Conservation (phyloP, 2,888 invertebrate species). For the Diabrotica balteata region DNA sequence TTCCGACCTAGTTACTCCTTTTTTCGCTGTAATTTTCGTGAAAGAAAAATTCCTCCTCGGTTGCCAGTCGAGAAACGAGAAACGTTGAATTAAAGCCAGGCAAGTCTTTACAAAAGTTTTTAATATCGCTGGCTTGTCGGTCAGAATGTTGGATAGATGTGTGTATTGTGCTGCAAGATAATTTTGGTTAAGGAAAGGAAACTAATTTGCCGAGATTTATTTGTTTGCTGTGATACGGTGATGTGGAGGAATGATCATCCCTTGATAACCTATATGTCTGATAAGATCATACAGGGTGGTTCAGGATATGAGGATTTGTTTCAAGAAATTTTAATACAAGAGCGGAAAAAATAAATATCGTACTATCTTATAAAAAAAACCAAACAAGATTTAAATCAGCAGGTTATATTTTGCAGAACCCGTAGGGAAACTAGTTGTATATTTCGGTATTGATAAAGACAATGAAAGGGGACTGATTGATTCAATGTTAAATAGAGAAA, state of each 20-base stretch:
- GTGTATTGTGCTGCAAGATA: constrained; percentile 6
- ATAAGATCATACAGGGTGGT: too few species aligned
- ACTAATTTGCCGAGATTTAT: background rate
- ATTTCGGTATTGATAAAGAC: too few species aligned
- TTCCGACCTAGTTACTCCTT: constrained; percentile 22
- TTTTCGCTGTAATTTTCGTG: constrained; percentile 13
- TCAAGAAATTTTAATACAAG: too few species aligned
- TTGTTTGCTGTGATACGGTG: background rate
- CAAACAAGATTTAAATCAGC: too few species aligned
- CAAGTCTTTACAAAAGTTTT: constrained; percentile 14
- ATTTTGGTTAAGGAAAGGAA: background rate
- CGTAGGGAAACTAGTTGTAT: too few species aligned
- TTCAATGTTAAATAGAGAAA: too few species aligned
- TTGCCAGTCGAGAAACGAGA: constrained; percentile 3
- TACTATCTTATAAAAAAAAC: too few species aligned
- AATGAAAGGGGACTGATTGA: too few species aligned
- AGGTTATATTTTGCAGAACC: too few species aligned
- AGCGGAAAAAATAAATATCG: too few species aligned
- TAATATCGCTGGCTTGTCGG: constrained; percentile 6
- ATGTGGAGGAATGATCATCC: background rate
- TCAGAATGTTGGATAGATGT: constrained; percentile 4
- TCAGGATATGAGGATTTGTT: too few species aligned
- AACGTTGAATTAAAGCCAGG: constrained; percentile 9
- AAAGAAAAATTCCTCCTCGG: constrained; percentile 7
- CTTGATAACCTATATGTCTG: too few species aligned